Evolutionary conservation across 2,888 invertebrate genomes (phyloP).

Genomic region (Sympetrum striolatum): DNA sequence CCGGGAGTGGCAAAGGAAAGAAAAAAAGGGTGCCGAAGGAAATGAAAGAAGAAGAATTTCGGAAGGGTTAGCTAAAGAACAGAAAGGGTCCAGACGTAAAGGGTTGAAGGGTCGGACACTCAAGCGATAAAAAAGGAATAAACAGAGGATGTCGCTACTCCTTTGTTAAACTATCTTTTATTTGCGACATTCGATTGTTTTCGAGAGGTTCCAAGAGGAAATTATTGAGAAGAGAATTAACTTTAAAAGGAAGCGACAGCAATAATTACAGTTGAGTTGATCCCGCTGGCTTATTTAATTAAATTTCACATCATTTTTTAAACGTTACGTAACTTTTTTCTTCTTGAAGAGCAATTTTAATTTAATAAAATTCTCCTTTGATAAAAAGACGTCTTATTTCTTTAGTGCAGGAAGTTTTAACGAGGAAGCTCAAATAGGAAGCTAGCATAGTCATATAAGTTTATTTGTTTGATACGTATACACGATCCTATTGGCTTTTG

Average conservation of each 20-base stretch:
- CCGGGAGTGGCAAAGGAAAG: background rate
- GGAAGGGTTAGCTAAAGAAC: background rate
- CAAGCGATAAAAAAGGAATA: background rate
- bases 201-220: background rate
- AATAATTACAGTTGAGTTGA: background rate
- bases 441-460: no score
- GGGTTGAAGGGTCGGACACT: conserved; percentile 10
- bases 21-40: background rate
- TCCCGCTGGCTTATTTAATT: background rate
- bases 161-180: conserved; percentile 22
- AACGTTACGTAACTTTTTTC: no score
- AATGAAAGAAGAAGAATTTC: background rate
- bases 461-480: no score
- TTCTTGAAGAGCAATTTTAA: no score
- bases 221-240: background rate
- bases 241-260: background rate
- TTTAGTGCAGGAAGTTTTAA: no score
- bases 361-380: no score
- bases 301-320: background rate
- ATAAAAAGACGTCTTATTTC: no score
- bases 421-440: no score
- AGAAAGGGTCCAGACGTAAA: background rate
- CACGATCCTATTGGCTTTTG: no score
- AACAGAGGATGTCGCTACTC: conserved; percentile 9
- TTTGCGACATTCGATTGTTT: conserved; percentile 12